Base-by-base conservation (phyloP, 2,888 invertebrate genomes). In the Eristalinus sepulchralis region DNA sequence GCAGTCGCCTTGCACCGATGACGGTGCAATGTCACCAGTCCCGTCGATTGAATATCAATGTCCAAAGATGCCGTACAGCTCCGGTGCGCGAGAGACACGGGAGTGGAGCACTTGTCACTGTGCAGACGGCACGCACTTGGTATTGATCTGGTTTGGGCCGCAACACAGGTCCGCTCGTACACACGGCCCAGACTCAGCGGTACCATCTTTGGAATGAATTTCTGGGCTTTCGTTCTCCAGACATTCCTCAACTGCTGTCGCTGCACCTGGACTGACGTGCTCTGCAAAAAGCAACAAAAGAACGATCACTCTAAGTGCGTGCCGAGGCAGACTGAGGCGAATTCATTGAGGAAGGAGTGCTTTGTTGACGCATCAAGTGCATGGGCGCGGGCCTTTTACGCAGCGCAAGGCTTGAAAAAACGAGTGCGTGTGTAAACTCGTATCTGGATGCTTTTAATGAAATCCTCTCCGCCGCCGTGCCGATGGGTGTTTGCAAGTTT, bases 311-410 rank as follows among this genome's bases (percentile, higher is more conserved):
- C 75, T 66, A 63, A 86, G 66, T 60, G 67, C 66, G 66, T 60
- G 67, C 66, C 36, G 64, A 66, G 33, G 34, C 24, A 24, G 24
- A 11, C 22, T 24, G 24, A 57, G 73, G 71, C 27, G 66, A 73
- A 78, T 83, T 83, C 86, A 86, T 86, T 86, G 71, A 86, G 86
- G 75, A 79, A 86, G 86, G 78, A 86, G 86, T 83, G 86, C 86
- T 83, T 79, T 83, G 83, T 86, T 86, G 86, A 83, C 75, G 83
- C 75, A 86, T 83, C 78, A 83, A 86, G 83, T 86, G 75, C 66
- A 70, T 86, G 78, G 83, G 86, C 66, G 86, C 83, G 60, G 83
- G 78, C 72, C 83, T 81, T 80, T 82, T 83, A 83, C 83, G 83
- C 86, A 67, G 60, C 78, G 71, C 78, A 75, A 3, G 75, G 57